Evolutionary conservation across 2,888 invertebrate genomes (phyloP).

Genomic region (Stenolophus ochropezus): DNA sequence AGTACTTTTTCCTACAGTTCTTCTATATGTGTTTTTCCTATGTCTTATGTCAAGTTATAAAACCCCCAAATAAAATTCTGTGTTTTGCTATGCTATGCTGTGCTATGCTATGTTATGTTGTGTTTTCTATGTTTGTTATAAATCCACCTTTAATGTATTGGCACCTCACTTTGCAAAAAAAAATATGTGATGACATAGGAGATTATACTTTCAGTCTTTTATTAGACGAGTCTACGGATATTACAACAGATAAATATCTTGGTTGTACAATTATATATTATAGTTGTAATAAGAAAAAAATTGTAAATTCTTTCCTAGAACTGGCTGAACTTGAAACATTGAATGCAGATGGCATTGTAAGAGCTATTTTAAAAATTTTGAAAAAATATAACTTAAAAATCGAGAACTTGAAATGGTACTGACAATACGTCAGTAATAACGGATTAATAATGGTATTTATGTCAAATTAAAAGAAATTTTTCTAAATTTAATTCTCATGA

Average conservation of each 20-base stretch:
- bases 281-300: slow-evolving; percentile 48
- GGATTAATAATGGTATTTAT: slow-evolving; percentile 65
- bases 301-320: neutral
- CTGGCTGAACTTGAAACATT: neutral
- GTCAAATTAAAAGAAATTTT: slow-evolving; percentile 64
- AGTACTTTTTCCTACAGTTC: too few species aligned
- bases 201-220: slow-evolving; percentile 61
- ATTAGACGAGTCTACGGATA: slow-evolving; percentile 64
- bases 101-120: too few species aligned
- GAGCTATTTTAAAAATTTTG: neutral
- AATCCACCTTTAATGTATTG: too few species aligned
- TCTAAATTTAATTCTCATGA: slow-evolving; percentile 65
- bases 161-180: slow-evolving; percentile 61
- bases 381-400: slow-evolving; percentile 2
- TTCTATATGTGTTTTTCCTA: too few species aligned
- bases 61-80: too few species aligned
- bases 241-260: slow-evolving; percentile 62
- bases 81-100: too few species aligned
- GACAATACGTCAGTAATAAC: neutral
- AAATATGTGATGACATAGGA: slow-evolving; percentile 61
- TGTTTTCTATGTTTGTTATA: too few species aligned
- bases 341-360: neutral
- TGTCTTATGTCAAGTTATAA: too few species aligned
- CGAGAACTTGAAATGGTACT: neutral
- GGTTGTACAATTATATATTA: slow-evolving; percentile 62